A percentile compares a stretch with the other conserved stretches of the same genome.
These are phyloP conservation scores for Copidosoma floridanum DNA, from an alignment of 1,140 invertebrate genomes.

Conservation along the genomic window DNA sequence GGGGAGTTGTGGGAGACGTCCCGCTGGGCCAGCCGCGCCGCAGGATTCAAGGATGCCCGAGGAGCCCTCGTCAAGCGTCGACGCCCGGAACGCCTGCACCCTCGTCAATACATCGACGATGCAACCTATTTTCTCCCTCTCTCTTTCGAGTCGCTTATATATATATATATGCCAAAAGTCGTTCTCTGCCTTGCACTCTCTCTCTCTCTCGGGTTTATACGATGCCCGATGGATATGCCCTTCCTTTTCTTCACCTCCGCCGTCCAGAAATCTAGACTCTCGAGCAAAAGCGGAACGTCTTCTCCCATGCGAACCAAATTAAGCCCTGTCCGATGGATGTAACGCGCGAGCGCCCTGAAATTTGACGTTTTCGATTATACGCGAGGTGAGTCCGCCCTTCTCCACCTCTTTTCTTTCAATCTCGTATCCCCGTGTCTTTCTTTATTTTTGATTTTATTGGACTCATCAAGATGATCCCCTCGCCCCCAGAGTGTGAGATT, in stretches of 20 bases:
- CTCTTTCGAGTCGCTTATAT: constrained; percentile 13
- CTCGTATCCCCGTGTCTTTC: not conserved
- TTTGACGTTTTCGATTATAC: constrained; percentile 53
- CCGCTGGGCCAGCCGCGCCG: constrained; percentile 43
- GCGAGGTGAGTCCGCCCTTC: constrained; percentile 25
- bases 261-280: not conserved
- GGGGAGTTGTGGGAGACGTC: constrained; percentile 51
- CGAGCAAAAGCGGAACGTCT: constrained; percentile 22
- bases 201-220: not conserved
- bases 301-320: constrained; percentile 54
- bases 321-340: constrained; percentile 56
- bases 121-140: constrained; percentile 34
- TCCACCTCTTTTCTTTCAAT: not conserved
- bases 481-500: not conserved
- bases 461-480: constrained; percentile 21
- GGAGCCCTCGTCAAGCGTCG: constrained; percentile 26
- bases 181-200: no score
- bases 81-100: constrained; percentile 46
- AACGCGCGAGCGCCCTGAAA: constrained; percentile 47
- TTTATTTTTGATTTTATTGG: constrained; percentile 19
- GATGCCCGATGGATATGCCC: no score
- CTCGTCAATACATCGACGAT: constrained; percentile 59
- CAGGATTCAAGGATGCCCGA: constrained; percentile 15
- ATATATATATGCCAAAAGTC: no score
- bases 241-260: not conserved